Base-by-base conservation (phyloP, 1,140 invertebrate genomes). In the Polyergus mexicanus region DNA sequence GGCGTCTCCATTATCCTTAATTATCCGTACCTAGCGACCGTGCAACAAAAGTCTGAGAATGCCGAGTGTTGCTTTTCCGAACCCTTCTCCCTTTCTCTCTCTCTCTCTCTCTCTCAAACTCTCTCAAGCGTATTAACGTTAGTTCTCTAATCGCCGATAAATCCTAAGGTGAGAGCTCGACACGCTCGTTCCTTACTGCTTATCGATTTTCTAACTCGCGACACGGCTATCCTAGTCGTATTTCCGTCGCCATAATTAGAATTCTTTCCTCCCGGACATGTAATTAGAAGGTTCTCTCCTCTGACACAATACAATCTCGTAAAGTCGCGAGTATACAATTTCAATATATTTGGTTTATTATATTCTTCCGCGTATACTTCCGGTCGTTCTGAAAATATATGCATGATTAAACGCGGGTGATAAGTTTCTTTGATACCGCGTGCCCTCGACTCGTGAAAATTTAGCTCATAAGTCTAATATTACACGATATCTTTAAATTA, bases 1-100 rank as follows among this genome's bases (percentile, higher is more conserved):
- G 84, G 89, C 89, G 58, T 85, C 89, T 86, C 89, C 84, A 90
- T 90, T 90, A 88, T 90, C 89, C 88, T 90, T 90, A 90, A 90
- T 90, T 90, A 90, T 88, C 85, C 77, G 63, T 81, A 86, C 76
- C 84, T 83, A 88, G 88, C 74, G 88, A 87, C 68, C 88, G 88
- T 75, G 88, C 88, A 89, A 86, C 85, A 62, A 89, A 86, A 89
- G 84, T 86, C 65, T 68, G 58, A 56, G 85, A 88, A 75, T 69
- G 65, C 54, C 80, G 41, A 62, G 44, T 25, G 58, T 66, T 66
- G 68, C 66, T 80, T 72, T 89, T 76, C 88, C 76, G 76, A 60
- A 13, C 74, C 77, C 81, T 32, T 81, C 63, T 35, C 44, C 25
- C 7, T 32, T 44, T 44, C 19, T 60, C 72, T 38, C 38, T 51